Evolutionary conservation across 2,113 vertebrate species (phyloP).

Genomic region (Phaetusa simplex): DNA sequence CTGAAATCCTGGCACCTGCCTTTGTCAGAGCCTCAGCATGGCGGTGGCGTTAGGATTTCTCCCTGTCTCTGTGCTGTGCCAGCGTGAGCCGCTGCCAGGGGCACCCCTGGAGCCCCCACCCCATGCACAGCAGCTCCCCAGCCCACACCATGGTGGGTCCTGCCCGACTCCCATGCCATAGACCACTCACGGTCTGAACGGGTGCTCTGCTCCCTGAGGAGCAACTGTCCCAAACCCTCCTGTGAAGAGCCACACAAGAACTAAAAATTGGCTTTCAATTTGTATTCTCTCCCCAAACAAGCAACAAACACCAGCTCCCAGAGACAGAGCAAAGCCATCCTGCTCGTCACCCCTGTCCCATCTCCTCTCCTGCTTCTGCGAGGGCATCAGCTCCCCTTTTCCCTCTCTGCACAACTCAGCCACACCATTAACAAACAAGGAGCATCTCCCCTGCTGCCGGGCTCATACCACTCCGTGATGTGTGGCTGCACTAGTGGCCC

Average conservation of each 20-base stretch:
- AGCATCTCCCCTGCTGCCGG: not conserved
- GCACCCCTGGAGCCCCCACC: not conserved
- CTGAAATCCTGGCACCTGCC: not conserved
- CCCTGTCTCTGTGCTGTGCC: not conserved
- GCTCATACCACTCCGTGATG: not conserved
- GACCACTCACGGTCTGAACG: accelerated
- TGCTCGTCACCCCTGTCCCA: not conserved
- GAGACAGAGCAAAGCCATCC: not conserved
- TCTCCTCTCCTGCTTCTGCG: not conserved
- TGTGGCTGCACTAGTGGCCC: not conserved
- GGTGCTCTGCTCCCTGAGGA: not conserved
- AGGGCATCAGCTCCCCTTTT: not conserved
- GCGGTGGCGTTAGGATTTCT: not conserved
- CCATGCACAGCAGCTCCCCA: not conserved
- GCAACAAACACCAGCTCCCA: not conserved
- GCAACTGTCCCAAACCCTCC: not conserved
- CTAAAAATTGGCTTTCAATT: not conserved
- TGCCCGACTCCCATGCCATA: not conserved
- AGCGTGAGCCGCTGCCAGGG: not conserved
- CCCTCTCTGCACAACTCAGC: not conserved
- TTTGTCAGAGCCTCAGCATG: not conserved
- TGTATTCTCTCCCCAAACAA: not conserved
- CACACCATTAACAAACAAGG: not conserved
- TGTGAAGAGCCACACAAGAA: not conserved
- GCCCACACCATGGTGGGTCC: not conserved